Base-by-base conservation (phyloP, 1,140 invertebrate genomes). In the Gryon sp. region DNA sequence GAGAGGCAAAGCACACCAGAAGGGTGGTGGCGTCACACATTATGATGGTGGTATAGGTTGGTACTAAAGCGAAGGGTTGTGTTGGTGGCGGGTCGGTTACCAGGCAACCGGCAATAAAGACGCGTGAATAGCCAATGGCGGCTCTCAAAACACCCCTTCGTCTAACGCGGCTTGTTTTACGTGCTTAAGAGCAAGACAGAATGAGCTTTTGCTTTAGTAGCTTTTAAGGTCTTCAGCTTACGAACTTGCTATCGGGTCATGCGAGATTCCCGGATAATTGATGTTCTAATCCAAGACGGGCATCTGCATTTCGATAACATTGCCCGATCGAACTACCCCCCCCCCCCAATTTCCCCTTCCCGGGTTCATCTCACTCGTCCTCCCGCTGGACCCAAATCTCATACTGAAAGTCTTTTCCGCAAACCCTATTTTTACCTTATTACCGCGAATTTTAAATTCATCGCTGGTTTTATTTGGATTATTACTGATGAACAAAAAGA, bases 41-140 rank as follows among this genome's bases (percentile, higher is more conserved):
- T 65, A 66, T 75, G 79, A 70, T 76, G 77, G 72, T 73, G 75
- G 77, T 66, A 70, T 73, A 68, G 80, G 79, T 83, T 50, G 77
- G 78, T 63, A 78, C 79, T 75, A 76, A 80, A 79, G 73, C 76
- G 82, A 80, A 79, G 76, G 73, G 74, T 76, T 81, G 82, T 77
- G 83, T 82, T 72, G 80, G 80, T 81, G 80, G 78, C 80, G 79
- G 78, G 69, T 80, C 69, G 84, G 87, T 88, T 87, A 87, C 87
- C 82, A 85, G 70, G 87, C 87, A 88, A 88, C 87, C 81, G 74
- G 79, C 83, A 80, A 87, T 89, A 86, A 86, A 88, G 85, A 84
- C 82, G 82, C 83, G 66, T 83, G 85, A 80, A 86, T 89, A 81
- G 87, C 87, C 87, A 88, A 89, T 89, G 87, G 86, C 84, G 84